Base-by-base conservation (phyloP, 1,140 invertebrate genomes). In the Mycetomoellerius zeteki region DNA sequence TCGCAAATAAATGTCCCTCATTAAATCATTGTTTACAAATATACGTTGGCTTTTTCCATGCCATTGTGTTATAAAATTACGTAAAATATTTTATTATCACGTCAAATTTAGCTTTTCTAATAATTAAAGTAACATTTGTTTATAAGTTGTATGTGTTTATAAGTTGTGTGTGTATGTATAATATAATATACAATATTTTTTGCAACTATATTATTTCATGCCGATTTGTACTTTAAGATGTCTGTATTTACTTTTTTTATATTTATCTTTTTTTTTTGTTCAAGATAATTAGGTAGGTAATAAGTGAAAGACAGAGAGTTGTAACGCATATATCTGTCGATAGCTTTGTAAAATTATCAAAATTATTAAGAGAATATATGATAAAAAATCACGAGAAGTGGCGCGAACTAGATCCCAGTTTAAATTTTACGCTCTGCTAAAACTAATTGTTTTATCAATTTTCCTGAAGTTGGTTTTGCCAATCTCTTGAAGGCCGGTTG, bases 71-170 rank as follows among this genome's bases (percentile, higher is more conserved):
- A 21, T 72, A 81, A 52, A 73, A 33, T 75, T 84, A 62, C 24
- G n/a, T 50, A 33, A 75, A 72, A 73, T 62, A 73, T 37, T 64
- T 24, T 0, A 69, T 69, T 50, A 69, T 69, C 12, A 33, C 19
- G 37, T 60, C n/a, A 73, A 84, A 84, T 84, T 84, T 84, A 84
- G 56, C 62, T 33, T 47, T 67, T 75, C 7, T 72, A 82, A 58
- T 50, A 24, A 65, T 30, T 52, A 10, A 81, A 81, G 2, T 60
- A 54, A 73, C 54, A 58, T 60, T 73, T 5, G 14, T 56, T 54
- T 47, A 47, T 82, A 54, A 3, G 10, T 80, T 67, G 27, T 80
- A 33, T 62, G 27, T 64, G 30, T 58, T 33, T 76, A n/a, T 58
- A n/a, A 43, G 37, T 43, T 37, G 54, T 56, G 52, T 37, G 56